Base-by-base conservation (phyloP, 1,140 invertebrate species). In the Tribolium madens region DNA sequence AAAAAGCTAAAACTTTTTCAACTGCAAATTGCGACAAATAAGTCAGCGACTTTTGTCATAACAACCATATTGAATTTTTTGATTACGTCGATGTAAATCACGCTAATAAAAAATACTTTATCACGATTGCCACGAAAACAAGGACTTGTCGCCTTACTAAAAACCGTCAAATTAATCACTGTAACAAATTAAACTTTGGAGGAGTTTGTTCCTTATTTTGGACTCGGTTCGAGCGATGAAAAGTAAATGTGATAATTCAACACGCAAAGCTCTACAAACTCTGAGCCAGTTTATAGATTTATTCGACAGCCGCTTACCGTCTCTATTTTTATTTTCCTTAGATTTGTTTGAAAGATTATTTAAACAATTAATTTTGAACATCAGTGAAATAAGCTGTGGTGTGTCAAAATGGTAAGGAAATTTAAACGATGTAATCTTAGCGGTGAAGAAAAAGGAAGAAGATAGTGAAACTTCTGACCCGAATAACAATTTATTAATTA, bases 401-500 rank as follows among this genome's bases (percentile, higher is more conserved):
- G 36, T 64, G 57, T 64, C 2, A 12, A 64, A 50, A 26, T 10
- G 14, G 57, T 26, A 64, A 14, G 21, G 26, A 64, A 64, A 33
- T 64, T 31, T 64, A 33, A 64, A 14, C 21, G 21, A 31, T 14
- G 57, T 64, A 64, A 64, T 64, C 57, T 64, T 64, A n/a, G 52
- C 14, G 52, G 57, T 31, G 3, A n/a, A 64, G 57, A 14, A 31
- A 33, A 14, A 64, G 12, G 14, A 33, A 42, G 13, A 33, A 64
- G 57, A 64, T 64, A 64, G 57, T 64, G 33, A 36, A 53, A 53
- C 46, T 17, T 70, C 64, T 76, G 75, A 76, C 64, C 75, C 64
- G 75, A 76, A 76, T 76, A 76, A 70, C 75, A 76, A 76, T 76
- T 76, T 76, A 76, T 76, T 76, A 76, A 76, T 76, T 76, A 76